Percentiles rank a stretch among this genome's conserved stretches.
These are phyloP conservation scores for Drosophila sulfurigaster DNA, from an alignment of 1,140 invertebrate genomes.

Conservation along the genomic window DNA sequence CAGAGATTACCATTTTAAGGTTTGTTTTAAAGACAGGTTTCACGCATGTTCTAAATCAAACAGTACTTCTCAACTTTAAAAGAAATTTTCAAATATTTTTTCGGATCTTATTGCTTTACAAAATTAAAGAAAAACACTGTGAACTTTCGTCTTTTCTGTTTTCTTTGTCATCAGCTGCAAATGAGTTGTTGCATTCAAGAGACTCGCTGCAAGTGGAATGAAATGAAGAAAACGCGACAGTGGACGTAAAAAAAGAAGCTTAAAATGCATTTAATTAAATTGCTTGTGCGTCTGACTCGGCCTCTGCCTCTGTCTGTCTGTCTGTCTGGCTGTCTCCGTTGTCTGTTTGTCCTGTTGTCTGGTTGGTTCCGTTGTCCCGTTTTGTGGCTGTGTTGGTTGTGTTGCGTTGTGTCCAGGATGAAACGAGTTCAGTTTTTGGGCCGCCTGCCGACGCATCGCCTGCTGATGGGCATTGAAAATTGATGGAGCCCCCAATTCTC, in stretches of 20 bases:
- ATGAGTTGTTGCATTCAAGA: neutral
- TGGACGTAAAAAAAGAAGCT: slow-evolving; percentile 57
- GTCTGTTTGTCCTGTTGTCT: slow-evolving; percentile 22
- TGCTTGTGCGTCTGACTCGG: slow-evolving; percentile 44
- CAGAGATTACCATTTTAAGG: no score
- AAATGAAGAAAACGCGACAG: slow-evolving; percentile 47
- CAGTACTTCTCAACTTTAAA: no score
- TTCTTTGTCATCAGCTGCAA: neutral
- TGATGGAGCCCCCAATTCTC: slow-evolving; percentile 29
- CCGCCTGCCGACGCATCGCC: slow-evolving; percentile 15
- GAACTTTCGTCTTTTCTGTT: neutral
- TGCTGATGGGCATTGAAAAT: slow-evolving; percentile 49
- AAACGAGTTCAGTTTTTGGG: slow-evolving; percentile 28
- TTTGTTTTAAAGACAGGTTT: no score
- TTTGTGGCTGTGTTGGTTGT: neutral
- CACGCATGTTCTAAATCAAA: no score
- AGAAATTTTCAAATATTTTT: no score
- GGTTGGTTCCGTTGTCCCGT: slow-evolving; percentile 4
- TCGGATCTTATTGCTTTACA: no score
- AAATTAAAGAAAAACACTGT: no score
- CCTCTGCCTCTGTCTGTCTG: neutral
- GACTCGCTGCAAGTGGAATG: slow-evolving; percentile 11
- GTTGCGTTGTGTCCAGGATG: slow-evolving; percentile 14
- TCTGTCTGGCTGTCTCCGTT: slow-evolving; percentile 13
- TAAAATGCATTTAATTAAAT: slow-evolving; percentile 80